phyloP scores from a whole-genome alignment of 2,113 vertebrate species.

The Pyxicephalus adspersus region DNA sequence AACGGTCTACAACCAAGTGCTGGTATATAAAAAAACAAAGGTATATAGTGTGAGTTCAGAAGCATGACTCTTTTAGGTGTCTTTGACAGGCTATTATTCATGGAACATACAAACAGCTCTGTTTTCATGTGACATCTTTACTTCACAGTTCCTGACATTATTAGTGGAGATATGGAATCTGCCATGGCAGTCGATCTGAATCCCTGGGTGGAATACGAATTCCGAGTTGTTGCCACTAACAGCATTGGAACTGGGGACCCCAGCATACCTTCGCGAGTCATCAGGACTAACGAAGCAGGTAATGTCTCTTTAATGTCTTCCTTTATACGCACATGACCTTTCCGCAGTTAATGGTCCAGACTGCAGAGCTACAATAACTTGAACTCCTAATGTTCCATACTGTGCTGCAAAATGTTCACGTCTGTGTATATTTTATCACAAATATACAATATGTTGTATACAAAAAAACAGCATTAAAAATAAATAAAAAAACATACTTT shows the following conservation, averaged over 20 bases:
- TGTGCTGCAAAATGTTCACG: too few species aligned
- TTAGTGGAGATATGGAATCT: constrained; percentile 94
- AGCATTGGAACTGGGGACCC: constrained; percentile 94
- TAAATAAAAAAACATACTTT: too few species aligned
- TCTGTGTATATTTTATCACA: too few species aligned
- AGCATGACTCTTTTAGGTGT: not conserved
- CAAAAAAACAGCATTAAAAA: too few species aligned
- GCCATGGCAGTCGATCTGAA: constrained; percentile 92
- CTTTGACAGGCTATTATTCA: too few species aligned
- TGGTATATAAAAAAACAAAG: not conserved
- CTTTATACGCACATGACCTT: too few species aligned
- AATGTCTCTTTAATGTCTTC: constrained; percentile 39
- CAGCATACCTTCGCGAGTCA: constrained; percentile 83
- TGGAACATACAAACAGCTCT: not conserved
- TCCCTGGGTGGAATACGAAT: constrained; percentile 98
- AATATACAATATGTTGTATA: too few species aligned
- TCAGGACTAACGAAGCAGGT: constrained; percentile 96
- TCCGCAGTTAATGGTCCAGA: too few species aligned
- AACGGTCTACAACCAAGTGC: not conserved
- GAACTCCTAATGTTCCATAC: too few species aligned
- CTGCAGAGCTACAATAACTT: too few species aligned
- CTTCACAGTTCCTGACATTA: constrained; percentile 85
- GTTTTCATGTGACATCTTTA: not conserved
- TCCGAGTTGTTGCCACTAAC: constrained; percentile 93
- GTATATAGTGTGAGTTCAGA: not conserved